Conservation (phyloP, 2,888 invertebrate species). For the Linyphia triangularis region DNA sequence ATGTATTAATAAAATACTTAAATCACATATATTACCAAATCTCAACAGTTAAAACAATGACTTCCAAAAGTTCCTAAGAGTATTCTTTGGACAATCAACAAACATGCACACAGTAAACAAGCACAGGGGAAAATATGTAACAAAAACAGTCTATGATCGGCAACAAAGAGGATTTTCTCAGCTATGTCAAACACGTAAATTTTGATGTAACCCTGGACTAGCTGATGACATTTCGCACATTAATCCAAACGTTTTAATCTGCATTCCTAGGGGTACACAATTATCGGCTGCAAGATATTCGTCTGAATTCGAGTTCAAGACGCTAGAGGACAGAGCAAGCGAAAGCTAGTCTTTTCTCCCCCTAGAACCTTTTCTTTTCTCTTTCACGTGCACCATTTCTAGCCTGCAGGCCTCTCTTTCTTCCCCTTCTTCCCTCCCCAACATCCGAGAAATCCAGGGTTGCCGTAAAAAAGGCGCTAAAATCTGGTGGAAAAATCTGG, state of each 20-base stretch:
- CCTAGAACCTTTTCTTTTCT: conserved; percentile 10
- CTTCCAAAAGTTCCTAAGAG: not conserved
- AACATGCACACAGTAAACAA: not conserved
- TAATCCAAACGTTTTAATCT: not conserved
- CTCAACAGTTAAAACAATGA: not conserved
- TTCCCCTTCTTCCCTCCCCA: no score
- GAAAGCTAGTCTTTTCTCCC: not conserved
- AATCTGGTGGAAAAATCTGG: no score
- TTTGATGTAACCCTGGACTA: conserved; percentile 22
- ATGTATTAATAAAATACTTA: no score
- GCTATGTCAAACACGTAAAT: conserved; percentile 12
- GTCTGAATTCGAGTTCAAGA: no score
- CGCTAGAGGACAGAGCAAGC: not conserved
- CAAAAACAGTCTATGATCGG: not conserved
- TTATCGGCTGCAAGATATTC: not conserved
- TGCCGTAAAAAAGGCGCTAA: no score
- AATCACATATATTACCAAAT: not conserved
- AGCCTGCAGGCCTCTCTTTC: no score
- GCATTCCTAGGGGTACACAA: conserved; percentile 9
- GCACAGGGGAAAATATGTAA: no score
- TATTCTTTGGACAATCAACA: not conserved
- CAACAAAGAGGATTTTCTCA: conserved; percentile 11
- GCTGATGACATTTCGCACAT: conserved; percentile 41
- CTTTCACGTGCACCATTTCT: no score
- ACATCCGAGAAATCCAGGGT: no score